phyloP scores from a whole-genome alignment of 1,140 invertebrate species.

The Alviniconcha marisindica region DNA sequence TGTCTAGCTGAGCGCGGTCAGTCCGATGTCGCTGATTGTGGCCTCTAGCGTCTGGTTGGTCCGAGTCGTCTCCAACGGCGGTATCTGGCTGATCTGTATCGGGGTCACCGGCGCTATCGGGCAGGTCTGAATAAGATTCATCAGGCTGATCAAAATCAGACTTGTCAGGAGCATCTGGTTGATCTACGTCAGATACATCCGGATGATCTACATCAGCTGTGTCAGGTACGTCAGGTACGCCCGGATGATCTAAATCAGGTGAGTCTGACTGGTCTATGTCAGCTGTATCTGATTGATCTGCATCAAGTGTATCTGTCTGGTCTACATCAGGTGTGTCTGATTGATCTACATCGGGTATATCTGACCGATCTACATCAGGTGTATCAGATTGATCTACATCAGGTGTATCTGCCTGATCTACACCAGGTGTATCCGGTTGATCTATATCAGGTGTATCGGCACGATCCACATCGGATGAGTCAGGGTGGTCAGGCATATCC shows the following conservation, averaged over 20 bases:
- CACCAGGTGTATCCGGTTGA: not conserved
- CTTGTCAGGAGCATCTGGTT: not conserved
- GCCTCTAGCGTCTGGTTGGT: too few species aligned
- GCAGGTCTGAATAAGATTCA: not conserved
- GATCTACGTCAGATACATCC: not conserved
- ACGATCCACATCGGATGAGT: not conserved
- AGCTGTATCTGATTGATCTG: not conserved
- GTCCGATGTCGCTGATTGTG: too few species aligned
- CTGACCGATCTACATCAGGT: not conserved
- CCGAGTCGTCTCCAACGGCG: not conserved
- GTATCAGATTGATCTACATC: not conserved
- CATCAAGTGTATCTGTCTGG: not conserved
- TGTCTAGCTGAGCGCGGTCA: too few species aligned
- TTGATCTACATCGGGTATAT: not conserved
- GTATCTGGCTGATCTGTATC: not conserved
- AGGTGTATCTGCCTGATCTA: not conserved
- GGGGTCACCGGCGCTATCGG: not conserved
- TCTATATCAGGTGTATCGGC: not conserved
- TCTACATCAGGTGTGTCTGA: not conserved
- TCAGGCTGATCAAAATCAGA: not conserved
- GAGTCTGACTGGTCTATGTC: not conserved
- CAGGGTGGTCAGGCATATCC: not conserved
- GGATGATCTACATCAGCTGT: not conserved
- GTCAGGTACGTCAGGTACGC: not conserved
- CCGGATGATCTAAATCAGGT: not conserved